Evolutionary conservation across 2,113 vertebrate genomes (phyloP).

Genomic region (Neomonachus schauinslandi): DNA sequence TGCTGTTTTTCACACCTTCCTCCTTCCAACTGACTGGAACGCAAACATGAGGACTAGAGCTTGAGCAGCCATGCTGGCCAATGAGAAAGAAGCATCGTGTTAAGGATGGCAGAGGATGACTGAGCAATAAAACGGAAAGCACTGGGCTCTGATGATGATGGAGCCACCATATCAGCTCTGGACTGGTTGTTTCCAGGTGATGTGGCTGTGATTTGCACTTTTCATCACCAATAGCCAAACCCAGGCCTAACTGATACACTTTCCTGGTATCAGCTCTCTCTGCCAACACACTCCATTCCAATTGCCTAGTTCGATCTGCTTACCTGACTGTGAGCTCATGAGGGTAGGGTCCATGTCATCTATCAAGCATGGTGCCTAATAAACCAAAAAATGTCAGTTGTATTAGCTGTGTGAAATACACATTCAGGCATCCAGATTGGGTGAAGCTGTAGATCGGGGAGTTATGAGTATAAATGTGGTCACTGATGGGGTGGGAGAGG

Average conservation of each 20-base stretch:
- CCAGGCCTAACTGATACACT: neutral
- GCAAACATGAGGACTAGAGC: neutral
- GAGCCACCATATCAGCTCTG: neutral
- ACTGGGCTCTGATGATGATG: neutral
- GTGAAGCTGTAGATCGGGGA: neutral
- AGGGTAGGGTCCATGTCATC: neutral
- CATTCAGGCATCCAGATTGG: neutral
- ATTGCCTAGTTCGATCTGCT: neutral
- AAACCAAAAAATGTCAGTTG: neutral
- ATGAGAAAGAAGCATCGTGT: neutral
- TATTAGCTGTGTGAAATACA: neutral
- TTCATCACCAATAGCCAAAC: conserved; percentile 17
- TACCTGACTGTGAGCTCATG: neutral
- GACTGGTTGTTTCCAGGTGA: neutral
- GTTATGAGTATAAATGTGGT: neutral
- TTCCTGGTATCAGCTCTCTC: neutral
- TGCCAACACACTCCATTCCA: neutral
- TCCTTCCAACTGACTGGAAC: neutral
- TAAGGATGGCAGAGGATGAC: neutral
- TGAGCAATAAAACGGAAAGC: neutral
- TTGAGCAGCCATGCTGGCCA: neutral
- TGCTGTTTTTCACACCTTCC: neutral
- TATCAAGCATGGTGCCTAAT: neutral
- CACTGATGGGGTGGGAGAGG: neutral
- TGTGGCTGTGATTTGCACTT: neutral